A percentile compares a stretch with the other conserved stretches of the same genome.
These are phyloP conservation scores for Trichogramma pretiosum DNA, from an alignment of 1,140 invertebrate genomes.

Conservation along the genomic window DNA sequence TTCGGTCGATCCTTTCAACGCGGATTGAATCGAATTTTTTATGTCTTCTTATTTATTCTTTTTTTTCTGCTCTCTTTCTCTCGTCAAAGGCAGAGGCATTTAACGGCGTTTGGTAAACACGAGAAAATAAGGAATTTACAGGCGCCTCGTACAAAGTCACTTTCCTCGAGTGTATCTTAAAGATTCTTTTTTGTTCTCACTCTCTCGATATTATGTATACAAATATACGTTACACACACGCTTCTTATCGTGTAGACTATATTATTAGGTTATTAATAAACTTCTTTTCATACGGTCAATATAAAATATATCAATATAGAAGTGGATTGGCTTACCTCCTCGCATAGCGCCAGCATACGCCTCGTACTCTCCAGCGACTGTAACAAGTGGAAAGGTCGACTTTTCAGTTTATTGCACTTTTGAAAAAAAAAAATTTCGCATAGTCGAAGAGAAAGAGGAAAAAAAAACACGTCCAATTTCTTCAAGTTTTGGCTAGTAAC, in stretches of 20 bases:
- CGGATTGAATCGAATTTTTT: not conserved
- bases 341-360: constrained; percentile 90
- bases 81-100: not conserved
- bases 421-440: not conserved
- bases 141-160: too few relatives aligned
- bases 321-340: constrained; percentile 71
- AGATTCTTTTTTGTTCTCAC: too few relatives aligned
- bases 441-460: not conserved
- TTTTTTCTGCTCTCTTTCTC: not conserved
- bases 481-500: not conserved
- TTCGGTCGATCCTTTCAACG: not conserved
- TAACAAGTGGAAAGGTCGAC: constrained; percentile 42
- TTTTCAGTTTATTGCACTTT: not conserved
- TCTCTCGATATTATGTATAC: too few relatives aligned
- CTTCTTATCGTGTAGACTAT: not conserved
- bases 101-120: too few relatives aligned
- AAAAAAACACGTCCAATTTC: not conserved
- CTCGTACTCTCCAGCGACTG: constrained; percentile 94
- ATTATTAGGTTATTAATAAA: constrained; percentile 2
- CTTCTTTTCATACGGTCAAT: not conserved
- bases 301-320: too few relatives aligned
- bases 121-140: too few relatives aligned
- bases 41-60: too few relatives aligned
- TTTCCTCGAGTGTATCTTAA: not conserved
- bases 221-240: not conserved